Evolutionary conservation across 2,797 vertebrate species (phyloP).

Genomic region (Columba guinea): DNA sequence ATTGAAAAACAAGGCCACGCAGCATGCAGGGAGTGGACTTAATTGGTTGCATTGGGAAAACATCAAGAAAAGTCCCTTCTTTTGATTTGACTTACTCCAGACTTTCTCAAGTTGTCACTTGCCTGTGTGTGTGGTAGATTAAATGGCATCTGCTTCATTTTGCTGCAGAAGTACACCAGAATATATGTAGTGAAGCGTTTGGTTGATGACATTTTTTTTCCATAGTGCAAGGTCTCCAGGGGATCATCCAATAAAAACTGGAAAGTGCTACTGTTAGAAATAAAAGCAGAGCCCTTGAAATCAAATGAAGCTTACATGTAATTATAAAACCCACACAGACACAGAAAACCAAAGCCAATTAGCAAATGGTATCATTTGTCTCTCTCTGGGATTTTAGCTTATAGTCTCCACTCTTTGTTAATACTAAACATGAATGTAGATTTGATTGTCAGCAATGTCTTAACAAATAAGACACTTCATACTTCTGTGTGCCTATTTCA

Average conservation of each 20-base stretch:
- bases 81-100: conserved; percentile 34
- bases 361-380: neutral
- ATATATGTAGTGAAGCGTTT: neutral
- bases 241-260: conserved; percentile 6
- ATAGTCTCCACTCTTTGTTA: neutral
- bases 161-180: neutral
- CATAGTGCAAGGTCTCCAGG: neutral
- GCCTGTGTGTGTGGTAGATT: neutral
- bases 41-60: conserved; percentile 65
- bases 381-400: neutral
- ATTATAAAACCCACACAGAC: neutral
- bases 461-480: neutral
- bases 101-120: conserved; percentile 37
- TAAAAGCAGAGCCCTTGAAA: conserved; percentile 11
- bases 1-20: neutral
- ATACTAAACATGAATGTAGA: neutral
- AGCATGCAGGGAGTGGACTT: neutral
- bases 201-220: neutral
- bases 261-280: neutral
- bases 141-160: conserved; percentile 13
- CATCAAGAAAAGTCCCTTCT: neutral
- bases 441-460: neutral
- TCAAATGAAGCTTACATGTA: neutral
- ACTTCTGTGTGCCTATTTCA: rapidly evolving
- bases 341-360: neutral